Evolutionary conservation across 2,113 vertebrate species (phyloP), one percentile per base, ranked within the genome.

Genomic region (Hippoglossus stenolepis): DNA sequence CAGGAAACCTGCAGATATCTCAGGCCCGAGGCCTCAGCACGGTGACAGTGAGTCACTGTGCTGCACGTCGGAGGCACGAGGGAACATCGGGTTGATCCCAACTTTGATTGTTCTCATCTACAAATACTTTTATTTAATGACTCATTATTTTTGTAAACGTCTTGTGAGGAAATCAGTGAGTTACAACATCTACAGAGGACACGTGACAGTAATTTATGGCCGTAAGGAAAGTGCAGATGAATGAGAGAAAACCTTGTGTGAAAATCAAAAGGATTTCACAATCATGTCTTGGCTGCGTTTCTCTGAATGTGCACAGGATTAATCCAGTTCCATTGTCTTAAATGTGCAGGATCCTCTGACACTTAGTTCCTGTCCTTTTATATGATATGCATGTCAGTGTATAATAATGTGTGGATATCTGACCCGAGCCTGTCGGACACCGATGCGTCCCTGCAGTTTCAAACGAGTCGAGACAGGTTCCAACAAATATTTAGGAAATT

Each of bases 1-100:
- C 65, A 74, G 70, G 62, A 65, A 69, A 77, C 43, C 43, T 45
- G 12, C 43, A 73, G 43, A 80, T 43, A 38, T 38, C 23, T 72
- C 57, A 57, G 28, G 58, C 73, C 75, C 1, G 0, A 65, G 67
- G 79, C 72, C 15, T 51, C 21, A 1, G 4, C 45, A 6, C 45
- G 3, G 45, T 4, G 4, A 49, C 45, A 15, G 20, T 5, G 1
- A 38, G 47, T 31, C 73, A 15, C 20, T 54, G 51, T 3, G 47
- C 47, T 51, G 47, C 17, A 47, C 5, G 14, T 6, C 4, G 11
- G 31, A 70, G 1, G 13, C 5, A 49, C 26, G 21, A 26, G 40
- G n/a, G 11, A 62, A 10, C 26, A 23, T 2, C 2, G 2, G 4
- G 59, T 28, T 51, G 38, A 24, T 21, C 7, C 0, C 1, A 10